Evolutionary conservation across 1,140 invertebrate genomes (phyloP).

Genomic region (Lordiphosa stackelbergi): DNA sequence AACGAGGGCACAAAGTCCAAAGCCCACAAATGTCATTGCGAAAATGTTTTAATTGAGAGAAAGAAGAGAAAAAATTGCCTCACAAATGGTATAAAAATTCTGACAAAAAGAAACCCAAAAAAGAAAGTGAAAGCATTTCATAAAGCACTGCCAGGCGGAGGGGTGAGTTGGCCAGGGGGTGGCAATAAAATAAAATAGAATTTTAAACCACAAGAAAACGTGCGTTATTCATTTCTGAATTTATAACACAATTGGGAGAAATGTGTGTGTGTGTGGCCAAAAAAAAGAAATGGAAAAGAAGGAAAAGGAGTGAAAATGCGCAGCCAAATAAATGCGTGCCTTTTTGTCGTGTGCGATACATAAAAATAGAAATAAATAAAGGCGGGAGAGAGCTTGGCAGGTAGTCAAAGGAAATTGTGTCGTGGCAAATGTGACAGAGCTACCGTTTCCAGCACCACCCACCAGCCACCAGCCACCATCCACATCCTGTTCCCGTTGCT

Average conservation of each 20-base stretch:
- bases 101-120: constrained; percentile 7
- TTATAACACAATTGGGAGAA: constrained; percentile 73
- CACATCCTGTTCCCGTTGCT: not conserved
- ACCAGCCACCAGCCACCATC: not conserved
- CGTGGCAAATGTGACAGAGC: constrained; percentile 60
- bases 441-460: constrained; percentile 24
- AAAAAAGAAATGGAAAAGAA: not conserved
- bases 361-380: constrained; percentile 72
- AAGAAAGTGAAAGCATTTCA: constrained; percentile 49
- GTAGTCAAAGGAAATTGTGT: constrained; percentile 64
- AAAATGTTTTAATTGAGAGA: constrained; percentile 40
- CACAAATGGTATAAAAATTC: not conserved
- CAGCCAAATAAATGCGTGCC: constrained; percentile 43
- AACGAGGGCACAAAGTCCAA: constrained; percentile 7
- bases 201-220: constrained; percentile 69
- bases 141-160: constrained; percentile 2
- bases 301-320: constrained; percentile 53
- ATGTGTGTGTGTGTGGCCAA: not conserved
- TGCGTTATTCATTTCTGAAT: constrained; percentile 75
- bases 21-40: constrained; percentile 39
- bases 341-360: constrained; percentile 34
- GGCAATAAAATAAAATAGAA: constrained; percentile 71
- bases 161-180: not conserved
- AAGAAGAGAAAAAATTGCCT: not conserved
- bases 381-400: constrained; percentile 17